Conservation (phyloP, 2,888 invertebrate species). For the Philhelius pedissequus region DNA sequence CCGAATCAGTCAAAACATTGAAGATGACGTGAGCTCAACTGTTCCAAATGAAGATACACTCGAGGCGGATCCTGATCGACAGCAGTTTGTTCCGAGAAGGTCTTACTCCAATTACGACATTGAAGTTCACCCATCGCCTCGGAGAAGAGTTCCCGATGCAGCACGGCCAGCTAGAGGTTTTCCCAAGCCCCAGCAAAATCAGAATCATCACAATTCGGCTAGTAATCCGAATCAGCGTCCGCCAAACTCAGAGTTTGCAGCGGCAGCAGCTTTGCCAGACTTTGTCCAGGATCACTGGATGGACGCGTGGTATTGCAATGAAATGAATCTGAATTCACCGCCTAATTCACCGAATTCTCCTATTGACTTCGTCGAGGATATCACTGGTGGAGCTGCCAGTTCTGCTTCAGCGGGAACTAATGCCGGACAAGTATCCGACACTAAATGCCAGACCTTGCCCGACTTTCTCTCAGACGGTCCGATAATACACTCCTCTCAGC, state of each 20-base stretch:
- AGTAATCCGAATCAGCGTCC: constrained; percentile 51
- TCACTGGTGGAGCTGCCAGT: constrained; percentile 48
- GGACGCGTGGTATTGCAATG: constrained; percentile 81
- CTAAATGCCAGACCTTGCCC: constrained; percentile 81
- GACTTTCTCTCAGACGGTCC: constrained; percentile 87
- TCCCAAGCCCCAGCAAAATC: constrained; percentile 21
- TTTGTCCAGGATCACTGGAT: constrained; percentile 94
- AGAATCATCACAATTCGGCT: constrained; percentile 33
- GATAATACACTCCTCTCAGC: constrained; percentile 79
- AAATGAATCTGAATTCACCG: constrained; percentile 76
- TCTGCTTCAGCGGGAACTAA: constrained; percentile 23
- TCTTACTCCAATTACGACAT: constrained; percentile 78
- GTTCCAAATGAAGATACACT: constrained; percentile 30
- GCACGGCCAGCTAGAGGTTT: constrained; percentile 56
- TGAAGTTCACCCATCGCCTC: constrained; percentile 71
- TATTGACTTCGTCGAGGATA: constrained; percentile 72
- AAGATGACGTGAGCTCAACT: constrained; percentile 33
- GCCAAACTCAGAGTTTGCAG: constrained; percentile 71
- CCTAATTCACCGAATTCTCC: constrained; percentile 74
- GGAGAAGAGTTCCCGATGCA: constrained; percentile 39
- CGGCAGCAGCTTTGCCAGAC: constrained; percentile 84
- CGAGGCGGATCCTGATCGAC: constrained; percentile 57
- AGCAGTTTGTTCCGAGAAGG: constrained; percentile 76
- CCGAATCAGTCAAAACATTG: constrained; percentile 51
- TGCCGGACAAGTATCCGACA: constrained; percentile 34